Percentiles rank a stretch among this genome's conserved stretches.
Conservation (phyloP, 2,888 invertebrate species). For the Agonopterix alstromeriana region DNA sequence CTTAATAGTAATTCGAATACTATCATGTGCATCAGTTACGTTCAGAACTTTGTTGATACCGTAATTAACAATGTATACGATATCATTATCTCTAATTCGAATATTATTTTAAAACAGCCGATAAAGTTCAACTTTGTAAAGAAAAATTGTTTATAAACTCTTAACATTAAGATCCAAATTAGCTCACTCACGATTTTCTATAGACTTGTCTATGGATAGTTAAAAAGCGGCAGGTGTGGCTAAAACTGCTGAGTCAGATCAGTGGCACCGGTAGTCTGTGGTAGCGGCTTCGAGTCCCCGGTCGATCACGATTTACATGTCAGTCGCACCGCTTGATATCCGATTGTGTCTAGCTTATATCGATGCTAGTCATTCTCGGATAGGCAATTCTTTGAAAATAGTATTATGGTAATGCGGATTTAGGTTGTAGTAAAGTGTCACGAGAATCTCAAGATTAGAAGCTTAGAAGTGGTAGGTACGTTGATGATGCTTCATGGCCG, state of each 20-base stretch:
- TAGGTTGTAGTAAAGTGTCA: slow-evolving; percentile 9
- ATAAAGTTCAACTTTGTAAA: neutral
- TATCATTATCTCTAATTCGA: slow-evolving; percentile 30
- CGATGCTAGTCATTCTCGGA: slow-evolving; percentile 49
- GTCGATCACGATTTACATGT: slow-evolving; percentile 74
- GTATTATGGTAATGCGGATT: slow-evolving; percentile 53
- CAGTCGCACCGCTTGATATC: slow-evolving; percentile 71
- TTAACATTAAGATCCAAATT: neutral
- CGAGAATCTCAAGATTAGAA: no score
- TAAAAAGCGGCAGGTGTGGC: slow-evolving; percentile 55
- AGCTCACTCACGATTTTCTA: neutral
- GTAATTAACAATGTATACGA: slow-evolving; percentile 42
- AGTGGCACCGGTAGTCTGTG: slow-evolving; percentile 65
- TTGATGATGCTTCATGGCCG: no score
- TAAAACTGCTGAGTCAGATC: slow-evolving; percentile 64
- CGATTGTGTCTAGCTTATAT: slow-evolving; percentile 42
- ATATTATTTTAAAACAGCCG: neutral
- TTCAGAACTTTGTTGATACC: slow-evolving; percentile 28
- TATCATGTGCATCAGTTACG: neutral
- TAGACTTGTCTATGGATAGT: slow-evolving; percentile 8
- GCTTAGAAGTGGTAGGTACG: no score
- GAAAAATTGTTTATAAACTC: neutral
- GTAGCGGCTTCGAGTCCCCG: slow-evolving; percentile 64
- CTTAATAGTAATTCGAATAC: neutral
- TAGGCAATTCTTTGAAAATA: slow-evolving; percentile 44